Evolutionary conservation across 2,113 vertebrate genomes (phyloP).

Genomic region (Tragulus kanchil): DNA sequence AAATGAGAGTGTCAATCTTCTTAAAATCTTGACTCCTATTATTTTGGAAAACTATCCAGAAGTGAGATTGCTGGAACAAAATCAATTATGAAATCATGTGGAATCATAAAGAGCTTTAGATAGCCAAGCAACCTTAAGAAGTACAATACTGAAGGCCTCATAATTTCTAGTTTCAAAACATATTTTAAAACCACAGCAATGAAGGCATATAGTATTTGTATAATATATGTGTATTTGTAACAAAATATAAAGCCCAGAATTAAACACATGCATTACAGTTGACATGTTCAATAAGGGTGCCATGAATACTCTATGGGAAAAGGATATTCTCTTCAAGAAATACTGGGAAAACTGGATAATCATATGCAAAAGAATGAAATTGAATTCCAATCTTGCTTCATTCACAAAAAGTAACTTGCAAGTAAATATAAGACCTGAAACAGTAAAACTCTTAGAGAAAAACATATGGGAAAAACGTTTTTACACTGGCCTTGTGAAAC

Average conservation of each 20-base stretch:
- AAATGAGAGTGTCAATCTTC: not conserved
- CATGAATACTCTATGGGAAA: not conserved
- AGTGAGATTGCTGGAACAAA: not conserved
- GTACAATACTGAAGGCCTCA: not conserved
- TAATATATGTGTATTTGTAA: not conserved
- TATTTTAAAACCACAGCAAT: not conserved
- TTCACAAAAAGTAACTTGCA: not conserved
- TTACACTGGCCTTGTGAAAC: not conserved
- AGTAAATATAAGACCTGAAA: not conserved
- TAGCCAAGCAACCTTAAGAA: not conserved
- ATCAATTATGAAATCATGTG: not conserved
- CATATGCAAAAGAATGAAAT: not conserved
- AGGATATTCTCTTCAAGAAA: not conserved
- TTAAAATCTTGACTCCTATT: not conserved
- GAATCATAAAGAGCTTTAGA: not conserved
- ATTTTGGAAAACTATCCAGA: not conserved
- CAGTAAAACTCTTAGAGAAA: not conserved
- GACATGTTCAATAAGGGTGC: not conserved
- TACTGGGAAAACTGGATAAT: not conserved
- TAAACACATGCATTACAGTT: not conserved
- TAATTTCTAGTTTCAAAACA: not conserved
- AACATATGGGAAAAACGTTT: not conserved
- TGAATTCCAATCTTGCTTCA: not conserved
- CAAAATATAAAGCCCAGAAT: not conserved
- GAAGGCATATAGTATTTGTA: not conserved